Conservation (phyloP, 2,888 invertebrate species). For the Yponomeuta plumbellus region DNA sequence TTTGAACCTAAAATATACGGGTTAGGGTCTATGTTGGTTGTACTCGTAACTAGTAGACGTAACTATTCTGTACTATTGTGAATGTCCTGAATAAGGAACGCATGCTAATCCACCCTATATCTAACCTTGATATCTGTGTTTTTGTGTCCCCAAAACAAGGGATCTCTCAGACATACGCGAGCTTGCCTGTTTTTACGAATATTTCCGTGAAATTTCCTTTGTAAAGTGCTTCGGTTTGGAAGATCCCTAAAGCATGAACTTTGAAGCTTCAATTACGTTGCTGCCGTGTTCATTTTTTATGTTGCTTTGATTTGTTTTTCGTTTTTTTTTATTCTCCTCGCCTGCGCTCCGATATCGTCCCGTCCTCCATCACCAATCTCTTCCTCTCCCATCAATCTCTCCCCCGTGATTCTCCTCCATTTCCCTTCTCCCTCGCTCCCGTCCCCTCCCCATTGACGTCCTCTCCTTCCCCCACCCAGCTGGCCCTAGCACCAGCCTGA, state of each 20-base stretch:
- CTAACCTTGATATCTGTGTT: conserved; percentile 58
- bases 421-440: too few relatives aligned
- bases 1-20: not conserved
- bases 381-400: not conserved
- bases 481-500: conserved; percentile 61
- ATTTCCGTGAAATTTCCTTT: too few relatives aligned
- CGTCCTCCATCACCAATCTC: not conserved
- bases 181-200: not conserved
- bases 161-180: not conserved
- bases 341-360: not conserved
- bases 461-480: conserved; percentile 44
- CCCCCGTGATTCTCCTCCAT: too few relatives aligned
- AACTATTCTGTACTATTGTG: not conserved
- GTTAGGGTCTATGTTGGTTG: not conserved
- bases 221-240: not conserved
- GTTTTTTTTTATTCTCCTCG: conserved; percentile 28
- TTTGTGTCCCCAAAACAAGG: conserved; percentile 20
- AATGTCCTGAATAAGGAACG: conserved; percentile 26
- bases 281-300: conserved; percentile 42
- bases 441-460: conserved; percentile 21
- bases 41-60: not conserved
- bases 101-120: conserved; percentile 19
- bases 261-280: conserved; percentile 4
- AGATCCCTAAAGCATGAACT: not conserved
- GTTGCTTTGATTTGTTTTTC: conserved; percentile 69